Base-by-base conservation (phyloP, 2,113 vertebrate species). In the Tachysurus vachellii region DNA sequence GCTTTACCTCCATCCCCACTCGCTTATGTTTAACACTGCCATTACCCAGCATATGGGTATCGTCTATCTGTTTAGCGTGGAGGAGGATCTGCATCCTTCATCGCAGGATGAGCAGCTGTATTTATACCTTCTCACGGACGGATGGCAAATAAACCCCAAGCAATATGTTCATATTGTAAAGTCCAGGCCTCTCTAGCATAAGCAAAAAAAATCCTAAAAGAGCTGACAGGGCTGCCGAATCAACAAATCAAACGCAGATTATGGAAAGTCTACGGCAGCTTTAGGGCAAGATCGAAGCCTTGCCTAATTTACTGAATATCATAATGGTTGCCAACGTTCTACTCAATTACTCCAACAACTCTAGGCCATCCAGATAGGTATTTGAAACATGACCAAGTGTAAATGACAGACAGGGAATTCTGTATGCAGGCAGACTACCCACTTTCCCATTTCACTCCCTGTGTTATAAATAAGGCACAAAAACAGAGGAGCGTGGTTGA, bases 31-130 rank as follows among this genome's bases (percentile, higher is more conserved):
- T 90, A 88, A 91, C 90, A 89, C 92, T 88, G 92, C 91, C 82
- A 92, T 92, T 89, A 92, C 88, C 88, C 83, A 85, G 93, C 93
- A 92, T 91, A 93, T 81, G 79, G 31, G 19, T 81, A 61, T 13
- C 82, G 26, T 89, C 89, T 90, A 64, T 89, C 88, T 93, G 93
- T 93, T 93, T 93, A 90, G 89, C 85, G 50, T 73, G 50, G 31
- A 47, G 82, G 53, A 82, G 77, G 56, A 47, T 66, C 47, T 31
- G 44, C 26, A 28, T 83, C 47, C 62, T 68, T 70, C 64, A 13
- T 61, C 19, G 3, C 28, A 81, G 31, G 79, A 81, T 81, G 28
- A 59, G 36, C 56, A 44, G 79, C 44, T 14, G 54, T 42, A 87
- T 91, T 81, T 62, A 87, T 82, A 83, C 50, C 50, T 87, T 86